Percentiles rank a stretch among this genome's conserved stretches.
phyloP scores from a whole-genome alignment of 2,888 invertebrate genomes.

The Chloromyia formosa region DNA sequence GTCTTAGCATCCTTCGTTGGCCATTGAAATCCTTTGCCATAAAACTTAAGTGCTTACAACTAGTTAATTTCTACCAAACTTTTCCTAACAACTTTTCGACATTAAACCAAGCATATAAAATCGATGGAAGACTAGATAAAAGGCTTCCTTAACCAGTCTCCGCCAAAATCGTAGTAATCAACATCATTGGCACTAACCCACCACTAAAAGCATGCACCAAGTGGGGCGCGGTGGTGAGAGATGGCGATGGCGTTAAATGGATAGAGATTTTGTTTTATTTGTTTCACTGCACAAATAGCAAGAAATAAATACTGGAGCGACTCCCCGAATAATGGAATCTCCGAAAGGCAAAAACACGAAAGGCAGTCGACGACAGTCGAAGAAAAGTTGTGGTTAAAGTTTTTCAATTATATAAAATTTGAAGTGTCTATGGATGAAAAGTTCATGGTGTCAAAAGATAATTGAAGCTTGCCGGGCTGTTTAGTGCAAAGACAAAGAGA shows the following conservation, averaged over 20 bases:
- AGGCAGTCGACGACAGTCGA: no score
- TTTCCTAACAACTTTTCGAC: constrained; percentile 42
- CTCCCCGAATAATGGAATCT: background rate
- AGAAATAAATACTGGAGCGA: background rate
- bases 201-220: background rate
- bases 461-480: constrained; percentile 21
- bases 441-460: constrained; percentile 41
- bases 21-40: constrained; percentile 4
- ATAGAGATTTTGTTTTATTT: constrained; percentile 19
- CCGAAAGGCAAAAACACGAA: background rate
- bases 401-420: constrained; percentile 43
- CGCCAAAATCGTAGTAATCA: background rate
- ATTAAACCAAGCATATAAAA: constrained; percentile 42
- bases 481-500: background rate
- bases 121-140: constrained; percentile 40
- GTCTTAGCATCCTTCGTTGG: no score
- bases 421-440: constrained; percentile 31
- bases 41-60: constrained; percentile 43
- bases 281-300: constrained; percentile 12
- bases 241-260: constrained; percentile 27
- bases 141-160: background rate
- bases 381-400: constrained; percentile 38
- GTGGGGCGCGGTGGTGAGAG: no score
- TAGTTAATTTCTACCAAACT: constrained; percentile 39
- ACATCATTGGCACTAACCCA: background rate